Conservation (phyloP, 2,113 vertebrate species). For the Apteryx owenii region DNA sequence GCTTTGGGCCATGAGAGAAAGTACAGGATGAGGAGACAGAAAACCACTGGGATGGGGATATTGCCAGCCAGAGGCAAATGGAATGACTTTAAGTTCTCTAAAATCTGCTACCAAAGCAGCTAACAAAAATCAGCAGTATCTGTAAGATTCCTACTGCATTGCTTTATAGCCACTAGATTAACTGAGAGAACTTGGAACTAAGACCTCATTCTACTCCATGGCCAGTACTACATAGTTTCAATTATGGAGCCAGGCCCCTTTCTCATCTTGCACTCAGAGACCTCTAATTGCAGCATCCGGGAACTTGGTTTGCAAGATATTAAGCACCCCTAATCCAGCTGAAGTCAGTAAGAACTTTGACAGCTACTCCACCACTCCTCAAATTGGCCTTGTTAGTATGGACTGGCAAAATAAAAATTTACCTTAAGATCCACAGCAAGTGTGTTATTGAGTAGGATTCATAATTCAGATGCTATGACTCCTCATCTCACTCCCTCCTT, state of each 20-base stretch:
- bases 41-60: neutral
- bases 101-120: neutral
- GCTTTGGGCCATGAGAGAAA: neutral
- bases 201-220: accelerated
- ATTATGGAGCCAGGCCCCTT: neutral
- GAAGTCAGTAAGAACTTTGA: neutral
- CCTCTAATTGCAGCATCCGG: neutral
- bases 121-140: neutral
- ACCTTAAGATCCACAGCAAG: neutral
- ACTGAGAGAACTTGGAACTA: neutral
- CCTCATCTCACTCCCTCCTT: neutral
- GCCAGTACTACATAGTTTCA: neutral
- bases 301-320: neutral
- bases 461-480: neutral
- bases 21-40: neutral
- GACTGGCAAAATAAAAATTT: neutral
- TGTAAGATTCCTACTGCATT: neutral
- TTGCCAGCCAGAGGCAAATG: neutral
- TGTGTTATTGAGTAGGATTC: neutral
- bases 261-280: neutral
- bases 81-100: neutral
- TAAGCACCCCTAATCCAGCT: neutral
- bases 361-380: neutral
- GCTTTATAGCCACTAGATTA: neutral
- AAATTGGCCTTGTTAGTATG: neutral